These are phyloP conservation scores for Acanthopagrus latus DNA, from an alignment of 2,797 vertebrate species.

Conservation along the genomic window DNA sequence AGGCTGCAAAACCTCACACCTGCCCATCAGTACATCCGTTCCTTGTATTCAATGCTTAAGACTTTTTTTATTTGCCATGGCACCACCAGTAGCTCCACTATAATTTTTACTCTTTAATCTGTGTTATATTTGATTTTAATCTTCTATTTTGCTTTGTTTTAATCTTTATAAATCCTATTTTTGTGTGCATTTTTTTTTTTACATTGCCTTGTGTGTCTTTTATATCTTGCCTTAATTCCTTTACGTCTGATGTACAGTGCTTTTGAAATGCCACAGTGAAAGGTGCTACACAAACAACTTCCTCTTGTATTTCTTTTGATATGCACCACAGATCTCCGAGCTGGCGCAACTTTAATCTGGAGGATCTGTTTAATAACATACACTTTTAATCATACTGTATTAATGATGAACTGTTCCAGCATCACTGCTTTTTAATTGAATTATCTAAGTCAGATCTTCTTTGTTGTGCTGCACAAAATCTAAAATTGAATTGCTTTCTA, in stretches of 20 bases:
- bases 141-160: not conserved
- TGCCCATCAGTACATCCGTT: not conserved
- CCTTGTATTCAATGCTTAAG: not conserved
- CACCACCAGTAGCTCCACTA: not conserved
- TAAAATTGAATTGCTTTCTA: not conserved
- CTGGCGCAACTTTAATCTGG: not conserved
- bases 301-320: not conserved
- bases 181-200: not conserved
- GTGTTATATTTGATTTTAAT: not conserved
- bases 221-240: not conserved
- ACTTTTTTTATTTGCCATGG: not conserved
- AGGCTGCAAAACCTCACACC: not conserved
- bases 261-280: not conserved
- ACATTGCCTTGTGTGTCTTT: not conserved
- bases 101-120: not conserved
- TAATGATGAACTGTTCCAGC: slow-evolving; percentile 1
- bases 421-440: slow-evolving; percentile 5
- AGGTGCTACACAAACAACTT: slow-evolving; percentile 5
- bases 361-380: slow-evolving; percentile 17
- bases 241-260: not conserved
- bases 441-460: not conserved
- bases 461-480: slow-evolving; percentile 12
- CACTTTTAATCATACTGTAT: slow-evolving; percentile 15
- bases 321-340: not conserved
- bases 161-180: not conserved